Evolutionary conservation across 1,140 invertebrate genomes (phyloP), one percentile per base, ranked within the genome.

Genomic region (Diabrotica undecimpunctata): DNA sequence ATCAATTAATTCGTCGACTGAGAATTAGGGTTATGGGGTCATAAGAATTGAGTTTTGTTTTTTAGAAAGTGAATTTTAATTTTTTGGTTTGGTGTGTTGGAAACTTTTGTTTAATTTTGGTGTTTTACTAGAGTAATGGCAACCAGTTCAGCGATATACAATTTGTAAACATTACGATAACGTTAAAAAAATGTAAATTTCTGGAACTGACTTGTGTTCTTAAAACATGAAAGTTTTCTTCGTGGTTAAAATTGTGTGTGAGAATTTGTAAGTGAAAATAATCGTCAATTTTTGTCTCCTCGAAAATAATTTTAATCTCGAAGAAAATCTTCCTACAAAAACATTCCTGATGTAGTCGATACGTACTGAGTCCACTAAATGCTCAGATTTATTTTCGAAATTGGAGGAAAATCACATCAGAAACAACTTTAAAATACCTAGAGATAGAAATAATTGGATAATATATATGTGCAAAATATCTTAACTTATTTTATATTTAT

Each of bases 31-130:
- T 37, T 50, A 50, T 60, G 50, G 37, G 37, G 39, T 60, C 10
- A 38, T 50, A 60, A 39, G 13, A 39, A 10, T 41, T n/a, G 39
- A 35, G 11, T 65, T 70, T 65, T 60, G 51, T 54, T 61, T 65
- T 70, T 55, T 12, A 64, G 52, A 64, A 25, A 54, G 51, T 38
- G 14, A 55, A 12, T 66, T 70, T 66, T 62, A 65, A 25, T 62
- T 66, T 67, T 67, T 64, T 51, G 54, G 64, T 70, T 70, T 70
- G 69, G 63, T 70, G 69, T 64, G 35, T 11, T 60, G 37, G 65
- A 60, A 14, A 62, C 65, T 70, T 67, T 59, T 37, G 63, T 65
- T 70, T 70, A 41, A 13, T 70, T 70, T 70, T 67, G 69, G 60
- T 70, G 69, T 70, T 64, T 41, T 60, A 51, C 54, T 61, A 53